Evolutionary conservation across 2,888 invertebrate genomes (phyloP), one percentile per base, ranked within the genome.

Genomic region (Nephrotoma guestfalica): DNA sequence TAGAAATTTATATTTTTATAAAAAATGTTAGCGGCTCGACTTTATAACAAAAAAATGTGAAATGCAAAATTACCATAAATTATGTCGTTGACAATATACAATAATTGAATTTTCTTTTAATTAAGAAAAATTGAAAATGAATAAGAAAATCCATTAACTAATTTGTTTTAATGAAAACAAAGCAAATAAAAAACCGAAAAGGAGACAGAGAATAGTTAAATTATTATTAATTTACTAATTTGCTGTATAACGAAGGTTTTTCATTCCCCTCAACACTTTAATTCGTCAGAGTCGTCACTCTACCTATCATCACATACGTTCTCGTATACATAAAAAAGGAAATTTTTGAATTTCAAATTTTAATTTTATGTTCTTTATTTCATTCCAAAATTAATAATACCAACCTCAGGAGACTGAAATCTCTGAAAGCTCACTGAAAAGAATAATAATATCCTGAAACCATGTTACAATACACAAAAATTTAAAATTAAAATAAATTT

Each of bases 71-170:
- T 84, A 84, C 42, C 84, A 84, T 84, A 84, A 84, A 84, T 84
- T 84, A 84, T 41, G 84, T 41, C 42, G 84, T 84, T 84, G 84
- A 84, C 84, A 84, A 84, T 84, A 71, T 30, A 71, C 30, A 71
- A 11, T 71, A 71, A 71, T 71, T 71, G 71, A 71, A 71, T 71
- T 71, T 71, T 71, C 30, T 41, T 84, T 84, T 84, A 84, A 41
- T 84, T 84, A 84, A 30, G 71, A 71, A 71, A 71, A 71, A 71
- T 71, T 84, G 84, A 42, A 84, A 84, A 84, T 84, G 15, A 84
- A 41, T 41, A 84, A 84, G 84, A 84, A 84, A 84, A 84, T 84
- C 84, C 41, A 84, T 84, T 84, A 84, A 84, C 84, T 84, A 84
- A 84, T 84, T 84, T 84, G 84, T 30, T 71, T 71, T 71, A 71